These are phyloP conservation scores for Halcyon badia DNA, from an alignment of 2,797 vertebrate genomes.

Conservation along the genomic window DNA sequence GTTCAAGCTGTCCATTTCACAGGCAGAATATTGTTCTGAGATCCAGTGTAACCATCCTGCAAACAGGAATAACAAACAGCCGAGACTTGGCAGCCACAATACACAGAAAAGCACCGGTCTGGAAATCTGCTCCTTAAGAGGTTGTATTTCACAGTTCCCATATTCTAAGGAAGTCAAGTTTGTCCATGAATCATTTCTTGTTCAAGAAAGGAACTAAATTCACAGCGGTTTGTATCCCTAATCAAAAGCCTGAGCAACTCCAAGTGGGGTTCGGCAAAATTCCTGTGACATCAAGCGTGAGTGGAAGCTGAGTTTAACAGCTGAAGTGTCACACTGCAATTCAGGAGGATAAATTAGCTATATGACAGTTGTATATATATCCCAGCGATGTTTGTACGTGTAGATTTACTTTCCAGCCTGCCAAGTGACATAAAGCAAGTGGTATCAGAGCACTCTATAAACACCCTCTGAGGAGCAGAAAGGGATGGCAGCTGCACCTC, in stretches of 20 bases:
- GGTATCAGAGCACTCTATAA: neutral
- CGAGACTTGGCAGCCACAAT: neutral
- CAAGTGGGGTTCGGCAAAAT: neutral
- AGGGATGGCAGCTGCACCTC: neutral
- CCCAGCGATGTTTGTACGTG: neutral
- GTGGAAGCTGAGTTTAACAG: neutral
- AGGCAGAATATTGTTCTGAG: neutral
- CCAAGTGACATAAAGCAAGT: neutral
- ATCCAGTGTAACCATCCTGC: neutral
- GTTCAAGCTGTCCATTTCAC: neutral
- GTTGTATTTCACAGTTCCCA: neutral
- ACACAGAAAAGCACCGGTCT: neutral
- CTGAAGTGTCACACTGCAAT: neutral
- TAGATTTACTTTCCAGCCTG: neutral
- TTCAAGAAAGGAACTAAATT: neutral
- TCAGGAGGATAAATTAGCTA: neutral
- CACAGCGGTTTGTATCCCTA: neutral
- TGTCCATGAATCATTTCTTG: neutral
- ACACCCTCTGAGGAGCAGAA: neutral
- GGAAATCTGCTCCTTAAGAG: neutral
- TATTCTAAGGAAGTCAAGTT: neutral
- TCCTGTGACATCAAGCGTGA: neutral
- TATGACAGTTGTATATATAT: slow-evolving; percentile 9
- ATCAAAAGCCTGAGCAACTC: neutral
- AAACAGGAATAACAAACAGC: neutral